Percentiles rank a stretch among this genome's conserved stretches.
Conservation (phyloP, 2,888 invertebrate species). For the Meiosimyza decipiens region DNA sequence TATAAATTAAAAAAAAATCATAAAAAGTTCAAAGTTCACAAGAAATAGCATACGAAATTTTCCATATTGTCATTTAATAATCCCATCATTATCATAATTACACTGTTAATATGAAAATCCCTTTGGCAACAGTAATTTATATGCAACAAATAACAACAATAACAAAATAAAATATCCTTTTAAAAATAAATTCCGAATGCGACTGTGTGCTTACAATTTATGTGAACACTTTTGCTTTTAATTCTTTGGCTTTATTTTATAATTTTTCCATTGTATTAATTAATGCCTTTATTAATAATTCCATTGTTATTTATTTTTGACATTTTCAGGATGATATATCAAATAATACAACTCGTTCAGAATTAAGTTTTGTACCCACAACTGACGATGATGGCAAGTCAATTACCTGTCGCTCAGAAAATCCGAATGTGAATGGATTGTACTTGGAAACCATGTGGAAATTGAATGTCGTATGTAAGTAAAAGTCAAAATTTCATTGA, state of each 20-base stretch:
- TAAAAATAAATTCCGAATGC: too few relatives aligned
- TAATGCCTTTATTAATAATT: neutral
- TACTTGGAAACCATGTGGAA: slow-evolving; percentile 87
- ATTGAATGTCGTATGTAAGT: slow-evolving; percentile 92
- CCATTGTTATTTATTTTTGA: slow-evolving; percentile 4
- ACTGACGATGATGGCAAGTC: slow-evolving; percentile 90
- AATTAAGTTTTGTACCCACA: slow-evolving; percentile 87
- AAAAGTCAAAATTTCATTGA: slow-evolving; percentile 45
- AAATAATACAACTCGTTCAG: slow-evolving; percentile 86
- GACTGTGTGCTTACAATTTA: slow-evolving; percentile 5
- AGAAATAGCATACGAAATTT: too few relatives aligned
- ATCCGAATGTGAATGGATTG: slow-evolving; percentile 87
- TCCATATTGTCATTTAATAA: too few relatives aligned
- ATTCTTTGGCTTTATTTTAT: slow-evolving; percentile 7
- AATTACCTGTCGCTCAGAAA: slow-evolving; percentile 89
- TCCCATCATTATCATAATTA: too few relatives aligned
- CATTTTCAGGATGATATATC: slow-evolving; percentile 77
- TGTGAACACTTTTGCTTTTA: slow-evolving; percentile 25
- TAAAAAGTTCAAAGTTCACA: too few relatives aligned
- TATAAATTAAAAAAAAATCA: too few relatives aligned
- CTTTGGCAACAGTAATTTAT: too few relatives aligned
- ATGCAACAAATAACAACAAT: neutral
- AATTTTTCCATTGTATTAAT: neutral
- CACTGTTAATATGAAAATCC: too few relatives aligned
- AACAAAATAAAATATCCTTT: neutral